phyloP scores from a whole-genome alignment of 2,113 vertebrate genomes.

The Leiothrix lutea region DNA sequence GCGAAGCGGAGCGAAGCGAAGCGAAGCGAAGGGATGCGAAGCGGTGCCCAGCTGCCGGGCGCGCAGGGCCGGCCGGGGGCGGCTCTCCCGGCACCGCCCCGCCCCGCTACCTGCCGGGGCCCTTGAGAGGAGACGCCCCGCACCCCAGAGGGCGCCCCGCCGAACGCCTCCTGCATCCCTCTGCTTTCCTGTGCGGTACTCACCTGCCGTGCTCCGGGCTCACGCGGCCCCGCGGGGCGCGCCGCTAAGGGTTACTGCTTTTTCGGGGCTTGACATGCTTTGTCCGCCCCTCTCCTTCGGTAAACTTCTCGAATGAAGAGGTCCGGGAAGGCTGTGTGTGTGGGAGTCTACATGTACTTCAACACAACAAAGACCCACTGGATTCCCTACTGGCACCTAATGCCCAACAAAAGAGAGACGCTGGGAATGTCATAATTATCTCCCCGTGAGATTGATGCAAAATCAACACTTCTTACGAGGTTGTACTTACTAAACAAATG shows the following conservation, averaged over 20 bases:
- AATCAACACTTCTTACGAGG: neutral
- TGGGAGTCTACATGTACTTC: neutral
- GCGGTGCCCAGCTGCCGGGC: neutral
- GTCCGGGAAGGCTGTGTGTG: neutral
- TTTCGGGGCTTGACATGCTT: neutral
- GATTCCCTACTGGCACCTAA: neutral
- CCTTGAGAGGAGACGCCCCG: rapidly evolving
- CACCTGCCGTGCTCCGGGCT: neutral
- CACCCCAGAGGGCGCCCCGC: rapidly evolving
- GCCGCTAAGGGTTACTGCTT: neutral
- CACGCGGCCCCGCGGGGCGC: neutral
- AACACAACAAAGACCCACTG: constrained; percentile 56
- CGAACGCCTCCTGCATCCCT: rapidly evolving
- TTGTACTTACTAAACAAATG: neutral
- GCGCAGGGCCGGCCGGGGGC: neutral
- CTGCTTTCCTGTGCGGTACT: too few species aligned
- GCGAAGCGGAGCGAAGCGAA: too few species aligned
- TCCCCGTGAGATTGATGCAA: neutral
- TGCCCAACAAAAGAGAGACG: constrained; percentile 46
- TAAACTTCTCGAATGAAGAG: neutral
- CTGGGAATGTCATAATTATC: neutral
- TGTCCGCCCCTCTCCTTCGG: neutral
- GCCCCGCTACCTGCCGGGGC: neutral
- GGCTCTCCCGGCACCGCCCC: neutral
- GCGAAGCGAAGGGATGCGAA: neutral